phyloP scores from a whole-genome alignment of 2,888 invertebrate species.

The Flexamia atlantica region DNA sequence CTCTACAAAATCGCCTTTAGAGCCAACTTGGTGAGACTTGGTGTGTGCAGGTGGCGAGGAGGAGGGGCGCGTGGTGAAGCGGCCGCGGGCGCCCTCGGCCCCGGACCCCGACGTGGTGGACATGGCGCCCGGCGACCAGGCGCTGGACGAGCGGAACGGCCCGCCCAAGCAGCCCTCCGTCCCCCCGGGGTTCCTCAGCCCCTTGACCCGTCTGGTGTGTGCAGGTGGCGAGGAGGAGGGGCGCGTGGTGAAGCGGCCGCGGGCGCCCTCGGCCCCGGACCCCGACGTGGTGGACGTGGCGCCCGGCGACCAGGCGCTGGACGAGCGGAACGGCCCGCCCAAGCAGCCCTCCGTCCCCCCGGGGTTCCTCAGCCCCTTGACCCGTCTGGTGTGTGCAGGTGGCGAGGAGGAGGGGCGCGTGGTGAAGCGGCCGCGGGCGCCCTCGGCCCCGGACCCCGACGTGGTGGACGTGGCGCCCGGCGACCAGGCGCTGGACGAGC shows the following conservation, averaged over 20 bases:
- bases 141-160: conserved; percentile 76
- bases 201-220: too few species aligned
- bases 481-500: conserved; percentile 75
- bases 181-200: conserved; percentile 88
- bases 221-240: conserved; percentile 81
- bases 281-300: conserved; percentile 72
- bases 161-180: conserved; percentile 76
- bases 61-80: conserved; percentile 81
- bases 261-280: conserved; percentile 76
- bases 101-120: conserved; percentile 73
- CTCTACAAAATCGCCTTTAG: too few species aligned
- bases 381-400: too few species aligned
- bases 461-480: conserved; percentile 72
- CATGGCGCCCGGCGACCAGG: conserved; percentile 72
- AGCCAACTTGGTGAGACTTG: conserved; percentile 69
- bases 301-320: conserved; percentile 73
- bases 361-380: conserved; percentile 90
- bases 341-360: conserved; percentile 80
- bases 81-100: conserved; percentile 78
- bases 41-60: conserved; percentile 80
- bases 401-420: conserved; percentile 81
- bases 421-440: conserved; percentile 81
- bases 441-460: conserved; percentile 73
- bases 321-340: conserved; percentile 76
- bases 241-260: conserved; percentile 80